Evolutionary conservation across 2,797 vertebrate species (phyloP).

Genomic region (Hydrocynus forskahlii): DNA sequence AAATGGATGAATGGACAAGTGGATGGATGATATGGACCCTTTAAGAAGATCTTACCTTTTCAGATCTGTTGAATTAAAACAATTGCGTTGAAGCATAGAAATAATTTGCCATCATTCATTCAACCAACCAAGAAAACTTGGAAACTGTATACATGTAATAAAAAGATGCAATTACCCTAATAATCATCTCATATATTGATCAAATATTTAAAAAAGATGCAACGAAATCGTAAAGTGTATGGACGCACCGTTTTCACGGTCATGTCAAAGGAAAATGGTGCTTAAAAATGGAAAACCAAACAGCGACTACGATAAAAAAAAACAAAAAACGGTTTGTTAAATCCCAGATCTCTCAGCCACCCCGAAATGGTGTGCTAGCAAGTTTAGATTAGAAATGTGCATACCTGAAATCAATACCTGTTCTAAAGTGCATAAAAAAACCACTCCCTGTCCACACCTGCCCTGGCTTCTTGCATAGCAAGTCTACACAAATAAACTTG

Average conservation of each 20-base stretch:
- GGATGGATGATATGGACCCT: no score
- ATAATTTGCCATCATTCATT: neutral
- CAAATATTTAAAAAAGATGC: constrained; percentile 13
- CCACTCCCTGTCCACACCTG: constrained; percentile 35
- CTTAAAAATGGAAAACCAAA: neutral
- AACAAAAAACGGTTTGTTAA: neutral
- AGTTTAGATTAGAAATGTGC: constrained; percentile 52
- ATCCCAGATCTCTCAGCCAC: constrained; percentile 3
- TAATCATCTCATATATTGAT: constrained; percentile 16
- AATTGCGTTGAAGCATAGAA: neutral
- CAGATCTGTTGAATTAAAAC: neutral
- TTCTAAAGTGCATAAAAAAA: constrained; percentile 65
- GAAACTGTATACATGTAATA: constrained; percentile 9
- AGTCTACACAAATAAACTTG: constrained; percentile 55
- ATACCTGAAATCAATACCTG: constrained; percentile 59
- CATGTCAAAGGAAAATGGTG: neutral
- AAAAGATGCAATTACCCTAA: neutral
- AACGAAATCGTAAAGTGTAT: constrained; percentile 15
- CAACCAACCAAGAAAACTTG: neutral
- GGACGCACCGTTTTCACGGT: neutral
- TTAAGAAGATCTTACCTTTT: neutral
- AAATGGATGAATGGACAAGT: no score
- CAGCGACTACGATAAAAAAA: neutral
- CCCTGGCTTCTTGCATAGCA: constrained; percentile 66
- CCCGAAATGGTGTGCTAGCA: constrained; percentile 16